A percentile compares a stretch with the other conserved stretches of the same genome.
These are phyloP conservation scores for Phalacrocorax carbo DNA, from an alignment of 2,113 vertebrate species.

Conservation along the genomic window DNA sequence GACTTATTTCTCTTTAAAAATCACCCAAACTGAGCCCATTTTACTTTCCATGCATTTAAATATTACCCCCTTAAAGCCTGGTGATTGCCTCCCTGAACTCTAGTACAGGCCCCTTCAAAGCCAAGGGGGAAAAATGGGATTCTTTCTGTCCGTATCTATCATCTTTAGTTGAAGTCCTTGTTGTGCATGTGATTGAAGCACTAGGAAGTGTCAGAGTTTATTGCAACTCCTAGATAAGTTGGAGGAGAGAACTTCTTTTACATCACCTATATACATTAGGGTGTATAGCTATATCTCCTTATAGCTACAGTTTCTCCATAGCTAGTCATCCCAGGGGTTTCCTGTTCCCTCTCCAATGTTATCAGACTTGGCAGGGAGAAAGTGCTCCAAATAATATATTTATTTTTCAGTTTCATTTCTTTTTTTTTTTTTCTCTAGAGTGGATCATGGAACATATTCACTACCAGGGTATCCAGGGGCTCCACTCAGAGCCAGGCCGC, in stretches of 20 bases:
- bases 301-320: neutral
- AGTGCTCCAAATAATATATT: neutral
- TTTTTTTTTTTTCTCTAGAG: neutral
- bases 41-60: neutral
- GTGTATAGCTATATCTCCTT: neutral
- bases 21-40: neutral
- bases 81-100: neutral
- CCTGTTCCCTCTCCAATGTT: neutral
- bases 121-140: neutral
- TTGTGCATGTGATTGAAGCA: neutral
- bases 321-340: neutral
- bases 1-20: neutral
- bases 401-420: neutral
- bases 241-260: neutral
- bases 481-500: neutral
- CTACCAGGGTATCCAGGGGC: neutral
- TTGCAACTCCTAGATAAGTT: neutral
- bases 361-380: neutral
- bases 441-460: neutral
- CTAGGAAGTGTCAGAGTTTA: neutral
- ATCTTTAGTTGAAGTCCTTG: neutral
- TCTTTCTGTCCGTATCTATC: fast-evolving
- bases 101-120: fast-evolving
- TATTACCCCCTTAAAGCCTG: neutral
- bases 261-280: neutral